Evolutionary conservation across 2,888 invertebrate genomes (phyloP).

Genomic region (Linnaemya tessellans): DNA sequence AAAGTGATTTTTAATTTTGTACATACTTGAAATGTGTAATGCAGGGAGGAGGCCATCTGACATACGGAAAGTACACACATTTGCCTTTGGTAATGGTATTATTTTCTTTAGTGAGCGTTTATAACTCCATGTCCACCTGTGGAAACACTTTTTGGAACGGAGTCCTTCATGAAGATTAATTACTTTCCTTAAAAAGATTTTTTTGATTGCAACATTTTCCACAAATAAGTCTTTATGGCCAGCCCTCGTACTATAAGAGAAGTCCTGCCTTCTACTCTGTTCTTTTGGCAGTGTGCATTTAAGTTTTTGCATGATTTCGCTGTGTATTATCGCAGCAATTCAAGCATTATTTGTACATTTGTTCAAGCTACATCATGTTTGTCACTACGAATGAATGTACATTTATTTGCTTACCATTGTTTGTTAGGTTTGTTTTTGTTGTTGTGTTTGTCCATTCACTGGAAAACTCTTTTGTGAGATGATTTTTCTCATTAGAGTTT

Average conservation of each 20-base stretch:
- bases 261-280: neutral
- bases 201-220: no score
- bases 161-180: no score
- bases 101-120: no score
- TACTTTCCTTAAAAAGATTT: no score
- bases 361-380: constrained; percentile 62
- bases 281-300: constrained; percentile 10
- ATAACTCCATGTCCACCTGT: no score
- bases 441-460: constrained; percentile 46
- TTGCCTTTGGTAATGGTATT: no score
- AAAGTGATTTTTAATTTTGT: neutral
- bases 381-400: constrained; percentile 55
- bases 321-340: constrained; percentile 48
- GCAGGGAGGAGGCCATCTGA: no score
- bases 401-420: constrained; percentile 44
- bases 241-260: neutral
- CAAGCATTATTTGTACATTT: constrained; percentile 67
- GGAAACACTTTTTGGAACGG: no score
- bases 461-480: constrained; percentile 49
- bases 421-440: constrained; percentile 34
- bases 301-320: constrained; percentile 32
- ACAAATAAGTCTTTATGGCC: neutral
- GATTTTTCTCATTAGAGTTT: constrained; percentile 22
- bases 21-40: neutral
- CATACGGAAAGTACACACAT: no score